These are phyloP conservation scores for Epinephelus lanceolatus DNA, from an alignment of 2,113 vertebrate genomes.

Conservation along the genomic window DNA sequence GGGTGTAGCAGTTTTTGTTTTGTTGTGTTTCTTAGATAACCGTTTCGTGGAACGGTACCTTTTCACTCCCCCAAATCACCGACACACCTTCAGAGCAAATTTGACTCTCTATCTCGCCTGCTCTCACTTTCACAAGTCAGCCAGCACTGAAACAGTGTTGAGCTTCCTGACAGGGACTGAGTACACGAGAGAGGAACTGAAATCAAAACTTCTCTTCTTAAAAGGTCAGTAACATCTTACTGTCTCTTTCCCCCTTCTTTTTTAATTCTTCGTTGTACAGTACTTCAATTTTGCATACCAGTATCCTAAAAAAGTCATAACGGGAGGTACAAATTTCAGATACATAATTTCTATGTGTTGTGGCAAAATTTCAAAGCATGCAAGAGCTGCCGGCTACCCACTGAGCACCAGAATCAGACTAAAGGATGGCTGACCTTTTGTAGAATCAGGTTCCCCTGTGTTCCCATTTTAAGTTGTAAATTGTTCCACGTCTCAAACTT, in stretches of 20 bases:
- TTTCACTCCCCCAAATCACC: constrained; percentile 90
- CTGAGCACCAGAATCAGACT: constrained; percentile 39
- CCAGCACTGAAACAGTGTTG: constrained; percentile 71
- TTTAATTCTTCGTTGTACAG: not conserved
- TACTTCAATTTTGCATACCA: constrained; percentile 8
- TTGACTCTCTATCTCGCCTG: constrained; percentile 66
- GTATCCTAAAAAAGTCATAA: constrained; percentile 39
- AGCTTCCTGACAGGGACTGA: constrained; percentile 81
- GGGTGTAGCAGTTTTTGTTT: constrained; percentile 90
- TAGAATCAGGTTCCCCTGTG: constrained; percentile 20
- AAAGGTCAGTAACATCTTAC: constrained; percentile 84
- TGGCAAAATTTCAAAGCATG: constrained; percentile 41
- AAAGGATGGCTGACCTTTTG: constrained; percentile 59
- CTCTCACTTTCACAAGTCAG: constrained; percentile 84
- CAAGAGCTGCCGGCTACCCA: constrained; percentile 24
- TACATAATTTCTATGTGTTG: constrained; percentile 44
- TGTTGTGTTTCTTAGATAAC: constrained; percentile 87
- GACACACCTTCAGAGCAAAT: constrained; percentile 89
- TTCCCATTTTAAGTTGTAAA: constrained; percentile 27
- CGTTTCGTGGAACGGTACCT: constrained; percentile 91
- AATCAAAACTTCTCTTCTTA: constrained; percentile 74
- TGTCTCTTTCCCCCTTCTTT: constrained; percentile 55
- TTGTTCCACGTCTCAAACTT: constrained; percentile 18
- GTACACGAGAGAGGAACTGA: constrained; percentile 73
- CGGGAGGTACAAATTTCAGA: constrained; percentile 23